Evolutionary conservation across 2,797 vertebrate species (phyloP), one percentile per base, ranked within the genome.

Genomic region (Acipenser oxyrinchus): DNA sequence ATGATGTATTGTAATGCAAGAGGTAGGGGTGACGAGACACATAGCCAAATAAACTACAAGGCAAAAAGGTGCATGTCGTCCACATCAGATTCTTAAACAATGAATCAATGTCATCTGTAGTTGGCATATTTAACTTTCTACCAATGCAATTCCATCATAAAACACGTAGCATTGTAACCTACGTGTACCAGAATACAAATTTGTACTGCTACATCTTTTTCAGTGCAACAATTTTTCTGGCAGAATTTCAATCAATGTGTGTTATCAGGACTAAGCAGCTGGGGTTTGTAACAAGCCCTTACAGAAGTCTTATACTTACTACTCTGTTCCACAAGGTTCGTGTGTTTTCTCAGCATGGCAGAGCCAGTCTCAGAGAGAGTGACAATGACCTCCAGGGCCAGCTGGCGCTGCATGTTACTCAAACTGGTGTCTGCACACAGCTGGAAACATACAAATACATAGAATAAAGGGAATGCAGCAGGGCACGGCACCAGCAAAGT

Each of bases 291-390:
- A 37, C 37, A 37, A 37, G 37, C 37, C 37, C 37, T 37, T 37
- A 37, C 37, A 37, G 37, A 5, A 37, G 37, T 37, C 4, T 37
- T 59, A 71, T 78, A 89, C 94, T 94, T 84, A 99, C 97, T 94
- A 63, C 94, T 94, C 87, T 95, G 94, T 65, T 94, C 93, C 76
- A 99, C 89, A 37, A 98, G 90, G 70, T 81, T 90, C 1, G 93
- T 98, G 78, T 99, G 95, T 72, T 93, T 99, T 76, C 97, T 92
- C 79, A 99, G 80, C 96, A 99, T 98, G 73, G 96, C 95, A 1
- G 96, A 95, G 3, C 95, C 97, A 0, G 96, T 99, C 85, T 99
- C 97, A 0, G 97, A 99, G 55, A 99, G 86, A 2, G 95, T 97
- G 76, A 99, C 95, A 0, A 99, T 95, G 67, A 99, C 97, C 84